A percentile compares a stretch with the other conserved stretches of the same genome.
phyloP scores from a whole-genome alignment of 2,797 vertebrate species.

The Lithobates pipiens region DNA sequence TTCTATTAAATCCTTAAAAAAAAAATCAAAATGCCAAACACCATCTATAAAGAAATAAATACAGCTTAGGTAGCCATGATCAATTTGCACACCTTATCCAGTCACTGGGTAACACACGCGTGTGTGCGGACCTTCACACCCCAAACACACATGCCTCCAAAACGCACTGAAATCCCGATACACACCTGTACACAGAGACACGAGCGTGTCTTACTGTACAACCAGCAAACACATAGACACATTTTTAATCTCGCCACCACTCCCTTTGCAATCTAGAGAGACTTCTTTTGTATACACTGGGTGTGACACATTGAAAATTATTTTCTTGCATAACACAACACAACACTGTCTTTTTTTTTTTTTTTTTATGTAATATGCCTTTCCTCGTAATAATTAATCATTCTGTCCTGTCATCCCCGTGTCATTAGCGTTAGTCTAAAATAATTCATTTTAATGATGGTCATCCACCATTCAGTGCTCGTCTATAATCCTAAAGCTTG shows the following conservation, averaged over 20 bases:
- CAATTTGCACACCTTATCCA: not conserved
- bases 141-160: not conserved
- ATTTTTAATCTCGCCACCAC: conserved; percentile 50
- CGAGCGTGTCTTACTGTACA: conserved; percentile 11
- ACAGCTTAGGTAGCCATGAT: conserved; percentile 1
- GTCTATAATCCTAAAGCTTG: not conserved
- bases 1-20: too few relatives aligned
- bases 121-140: conserved; percentile 9
- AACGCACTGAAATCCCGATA: not conserved
- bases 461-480: too few relatives aligned
- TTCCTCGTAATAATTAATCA: conserved; percentile 3
- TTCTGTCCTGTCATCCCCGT: not conserved
- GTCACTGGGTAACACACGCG: not conserved
- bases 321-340: conserved; percentile 26
- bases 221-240: conserved; percentile 12
- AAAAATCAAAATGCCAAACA: too few relatives aligned
- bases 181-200: conserved; percentile 23
- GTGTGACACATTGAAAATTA: conserved; percentile 45
- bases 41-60: not conserved
- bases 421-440: not conserved
- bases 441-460: not conserved
- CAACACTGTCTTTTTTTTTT: not conserved
- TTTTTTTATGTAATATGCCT: not conserved
- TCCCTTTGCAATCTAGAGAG: conserved; percentile 55
- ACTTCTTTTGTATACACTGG: conserved; percentile 38